Conservation (phyloP, 2,888 invertebrate species). For the Rapana venosa region DNA sequence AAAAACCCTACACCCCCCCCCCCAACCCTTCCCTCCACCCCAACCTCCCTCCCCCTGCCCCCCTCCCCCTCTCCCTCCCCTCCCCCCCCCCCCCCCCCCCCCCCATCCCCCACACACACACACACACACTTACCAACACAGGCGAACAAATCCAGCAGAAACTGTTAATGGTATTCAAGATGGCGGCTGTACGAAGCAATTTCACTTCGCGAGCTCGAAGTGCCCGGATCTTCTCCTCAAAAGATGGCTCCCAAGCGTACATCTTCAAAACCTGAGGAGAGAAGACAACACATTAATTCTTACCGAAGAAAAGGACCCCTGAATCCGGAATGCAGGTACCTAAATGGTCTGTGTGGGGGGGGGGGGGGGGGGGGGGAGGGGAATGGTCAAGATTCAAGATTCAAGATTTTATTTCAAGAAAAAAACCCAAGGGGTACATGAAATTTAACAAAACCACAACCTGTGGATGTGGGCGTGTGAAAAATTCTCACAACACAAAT, state of each 20-base stretch:
- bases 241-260: conserved; percentile 80
- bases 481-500: no score
- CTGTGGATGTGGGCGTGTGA: no score
- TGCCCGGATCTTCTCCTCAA: conserved; percentile 78
- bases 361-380: no score
- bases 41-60: neutral
- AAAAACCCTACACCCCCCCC: no score
- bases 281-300: neutral
- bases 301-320: neutral
- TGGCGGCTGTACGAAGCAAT: conserved; percentile 91
- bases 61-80: neutral
- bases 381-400: no score
- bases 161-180: conserved; percentile 85
- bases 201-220: conserved; percentile 92
- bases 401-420: no score
- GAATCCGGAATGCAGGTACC: neutral
- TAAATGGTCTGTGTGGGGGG: no score
- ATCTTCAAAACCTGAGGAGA: conserved; percentile 77
- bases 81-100: neutral
- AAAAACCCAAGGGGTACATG: no score
- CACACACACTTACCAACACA: conserved; percentile 85
- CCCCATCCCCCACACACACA: neutral
- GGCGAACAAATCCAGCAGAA: conserved; percentile 96
- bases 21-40: neutral
- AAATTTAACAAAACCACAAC: no score